Evolutionary conservation across 2,113 vertebrate genomes (phyloP).

Genomic region (Propithecus coquereli): DNA sequence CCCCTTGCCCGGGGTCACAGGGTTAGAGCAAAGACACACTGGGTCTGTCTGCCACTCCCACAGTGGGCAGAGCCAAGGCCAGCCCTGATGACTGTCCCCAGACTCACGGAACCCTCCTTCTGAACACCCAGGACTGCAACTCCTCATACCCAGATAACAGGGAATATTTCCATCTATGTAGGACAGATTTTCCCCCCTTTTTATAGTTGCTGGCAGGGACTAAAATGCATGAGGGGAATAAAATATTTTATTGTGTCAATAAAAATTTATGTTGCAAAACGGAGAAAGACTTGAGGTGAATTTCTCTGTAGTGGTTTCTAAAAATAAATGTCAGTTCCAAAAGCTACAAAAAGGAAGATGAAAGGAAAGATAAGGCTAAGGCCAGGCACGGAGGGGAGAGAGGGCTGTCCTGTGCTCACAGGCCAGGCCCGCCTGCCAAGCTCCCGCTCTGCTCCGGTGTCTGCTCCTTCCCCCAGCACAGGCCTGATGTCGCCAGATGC

Average conservation of each 20-base stretch:
- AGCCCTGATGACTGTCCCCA: not conserved
- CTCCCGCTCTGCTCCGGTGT: not conserved
- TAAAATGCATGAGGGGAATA: slow-evolving; percentile 16
- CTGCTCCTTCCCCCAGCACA: not conserved
- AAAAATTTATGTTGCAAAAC: slow-evolving; percentile 41
- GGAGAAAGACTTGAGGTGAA: slow-evolving; percentile 10
- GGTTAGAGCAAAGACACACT: not conserved
- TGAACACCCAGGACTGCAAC: not conserved
- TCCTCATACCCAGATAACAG: not conserved
- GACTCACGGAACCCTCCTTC: not conserved
- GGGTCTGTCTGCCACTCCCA: not conserved
- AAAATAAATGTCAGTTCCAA: slow-evolving; percentile 40
- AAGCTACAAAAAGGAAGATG: slow-evolving; percentile 7
- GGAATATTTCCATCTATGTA: not conserved
- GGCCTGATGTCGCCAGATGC: rapidly evolving
- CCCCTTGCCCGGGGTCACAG: not conserved
- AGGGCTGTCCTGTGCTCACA: not conserved
- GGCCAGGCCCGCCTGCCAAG: rapidly evolving
- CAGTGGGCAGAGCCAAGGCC: not conserved
- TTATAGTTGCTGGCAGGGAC: not conserved
- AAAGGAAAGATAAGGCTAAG: not conserved
- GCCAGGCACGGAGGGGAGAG: not conserved
- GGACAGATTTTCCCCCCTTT: not conserved
- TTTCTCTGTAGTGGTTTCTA: slow-evolving; percentile 31
- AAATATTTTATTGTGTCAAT: slow-evolving; percentile 55